phyloP scores from a whole-genome alignment of 2,797 vertebrate genomes.

The Mormyrus proboscirostris region DNA sequence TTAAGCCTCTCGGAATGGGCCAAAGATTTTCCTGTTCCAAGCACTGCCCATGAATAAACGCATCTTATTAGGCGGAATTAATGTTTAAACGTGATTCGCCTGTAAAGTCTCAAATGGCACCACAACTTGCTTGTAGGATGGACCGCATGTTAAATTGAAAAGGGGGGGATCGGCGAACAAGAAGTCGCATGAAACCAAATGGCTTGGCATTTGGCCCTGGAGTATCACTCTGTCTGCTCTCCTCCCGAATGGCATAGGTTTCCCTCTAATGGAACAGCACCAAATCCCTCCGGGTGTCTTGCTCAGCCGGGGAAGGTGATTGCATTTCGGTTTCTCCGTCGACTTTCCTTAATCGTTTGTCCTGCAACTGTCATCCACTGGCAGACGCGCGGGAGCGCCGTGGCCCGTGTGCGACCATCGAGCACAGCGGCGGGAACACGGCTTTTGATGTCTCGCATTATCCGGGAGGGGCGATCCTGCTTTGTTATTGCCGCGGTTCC shows the following conservation, averaged over 20 bases:
- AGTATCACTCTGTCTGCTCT: background rate
- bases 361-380: background rate
- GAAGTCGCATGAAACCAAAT: background rate
- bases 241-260: background rate
- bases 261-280: background rate
- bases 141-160: background rate
- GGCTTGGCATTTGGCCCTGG: background rate
- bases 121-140: no score
- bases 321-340: background rate
- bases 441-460: background rate
- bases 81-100: background rate
- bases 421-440: background rate
- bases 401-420: background rate
- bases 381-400: background rate
- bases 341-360: constrained; percentile 14
- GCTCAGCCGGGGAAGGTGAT: background rate
- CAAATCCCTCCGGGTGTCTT: background rate
- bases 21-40: constrained; percentile 3
- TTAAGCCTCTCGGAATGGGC: constrained; percentile 1
- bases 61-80: background rate
- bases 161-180: background rate
- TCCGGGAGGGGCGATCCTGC: background rate
- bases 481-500: background rate
- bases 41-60: background rate
- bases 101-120: background rate